Base-by-base conservation (phyloP, 2,888 invertebrate genomes). In the Mesochorus sp. region DNA sequence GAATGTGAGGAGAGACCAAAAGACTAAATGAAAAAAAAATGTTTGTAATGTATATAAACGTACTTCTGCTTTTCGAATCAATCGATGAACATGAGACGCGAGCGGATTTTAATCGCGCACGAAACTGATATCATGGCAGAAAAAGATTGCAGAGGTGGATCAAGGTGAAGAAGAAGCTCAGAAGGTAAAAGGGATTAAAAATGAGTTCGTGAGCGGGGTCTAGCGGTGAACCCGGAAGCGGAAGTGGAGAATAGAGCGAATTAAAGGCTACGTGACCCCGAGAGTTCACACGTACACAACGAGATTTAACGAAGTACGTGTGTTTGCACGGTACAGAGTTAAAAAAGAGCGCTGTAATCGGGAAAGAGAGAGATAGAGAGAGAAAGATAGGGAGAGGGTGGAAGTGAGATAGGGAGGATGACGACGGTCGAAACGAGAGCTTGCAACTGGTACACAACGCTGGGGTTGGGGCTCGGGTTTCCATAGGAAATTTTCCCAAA, bases 241-340 rank as follows among this genome's bases (percentile, higher is more conserved):
- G n/a, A 37, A 37, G 26, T 28, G 26, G 37, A 28, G 14, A n/a
- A 66, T 61, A 24, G 70, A 55, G 21, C 28, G 78, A 75, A 75
- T 75, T 74, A 75, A 71, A 79, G 78, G 74, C 53, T 71, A 79
- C 74, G 70, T 74, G 74, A 79, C 70, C 59, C 59, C 59, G 44
- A 47, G 47, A 39, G 37, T 44, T 71, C 59, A 39, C 74, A 74
- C 74, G 64, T 70, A 79, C 64, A 66, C 66, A 71, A 62, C 44
- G 42, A 47, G 53, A 74, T 75, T 62, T 66, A 79, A 66, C 61
- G 59, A 71, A 75, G 70, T 79, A 79, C 78, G 75, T 74, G 78
- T 79, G 78, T 74, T 78, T 78, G 64, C 61, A 47, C 26, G 28
- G 42, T 59, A 47, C 55, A 70, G 47, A 68, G 78, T 55, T 64